Evolutionary conservation across 2,888 invertebrate genomes (phyloP).

Genomic region (Aethes cnicana): DNA sequence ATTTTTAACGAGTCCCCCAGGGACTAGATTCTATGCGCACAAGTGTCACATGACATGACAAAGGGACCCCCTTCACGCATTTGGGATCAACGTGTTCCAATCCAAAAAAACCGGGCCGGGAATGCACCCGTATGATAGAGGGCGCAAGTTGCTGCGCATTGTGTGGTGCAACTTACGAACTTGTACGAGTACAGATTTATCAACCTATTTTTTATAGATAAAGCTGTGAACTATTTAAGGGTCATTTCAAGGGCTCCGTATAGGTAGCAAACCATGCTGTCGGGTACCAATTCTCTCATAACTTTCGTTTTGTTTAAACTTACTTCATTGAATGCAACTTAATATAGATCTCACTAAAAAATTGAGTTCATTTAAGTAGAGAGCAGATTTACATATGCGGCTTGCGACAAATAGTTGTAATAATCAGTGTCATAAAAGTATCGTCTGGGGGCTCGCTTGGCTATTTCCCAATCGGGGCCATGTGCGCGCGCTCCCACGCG

Average conservation of each 20-base stretch:
- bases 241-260: no score
- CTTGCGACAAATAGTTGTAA: constrained; percentile 52
- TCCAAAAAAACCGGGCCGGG: constrained; percentile 70
- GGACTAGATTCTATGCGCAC: constrained; percentile 66
- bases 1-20: constrained; percentile 71
- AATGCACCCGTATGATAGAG: constrained; percentile 69
- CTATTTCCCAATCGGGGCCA: constrained; percentile 78
- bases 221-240: no score
- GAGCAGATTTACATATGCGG: constrained; percentile 14
- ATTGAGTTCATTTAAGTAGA: no score
- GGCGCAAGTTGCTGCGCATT: constrained; percentile 42
- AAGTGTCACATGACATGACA: constrained; percentile 79
- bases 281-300: no score
- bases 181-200: not conserved
- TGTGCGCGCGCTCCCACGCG: constrained; percentile 81
- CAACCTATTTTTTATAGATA: no score
- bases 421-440: constrained; percentile 69
- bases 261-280: no score
- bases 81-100: constrained; percentile 69
- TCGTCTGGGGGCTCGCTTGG: constrained; percentile 77
- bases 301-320: no score
- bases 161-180: constrained; percentile 24
- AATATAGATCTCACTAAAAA: no score
- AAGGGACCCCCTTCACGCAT: constrained; percentile 60
- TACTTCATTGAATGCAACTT: no score